A percentile compares a stretch with the other conserved stretches of the same genome.
Conservation (phyloP, 2,113 vertebrate species). For the Gnathonemus longibarbis region DNA sequence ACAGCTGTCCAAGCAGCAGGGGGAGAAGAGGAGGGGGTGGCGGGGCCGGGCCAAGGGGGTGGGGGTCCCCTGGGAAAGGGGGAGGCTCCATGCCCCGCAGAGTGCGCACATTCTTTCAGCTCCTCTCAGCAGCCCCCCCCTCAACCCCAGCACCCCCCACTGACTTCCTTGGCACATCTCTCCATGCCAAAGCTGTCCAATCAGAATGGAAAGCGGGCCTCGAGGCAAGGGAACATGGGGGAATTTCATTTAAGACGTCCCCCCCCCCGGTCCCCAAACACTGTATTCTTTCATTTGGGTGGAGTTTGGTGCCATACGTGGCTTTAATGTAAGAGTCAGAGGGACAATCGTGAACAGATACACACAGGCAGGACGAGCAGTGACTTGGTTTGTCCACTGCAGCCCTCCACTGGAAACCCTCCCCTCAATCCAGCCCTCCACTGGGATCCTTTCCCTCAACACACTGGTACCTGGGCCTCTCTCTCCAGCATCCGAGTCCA, state of each 20-base stretch:
- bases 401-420: neutral
- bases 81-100: conserved; percentile 24
- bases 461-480: neutral
- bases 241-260: neutral
- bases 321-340: neutral
- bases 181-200: conserved; percentile 3
- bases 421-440: neutral
- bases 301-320: neutral
- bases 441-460: neutral
- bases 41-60: conserved; percentile 29
- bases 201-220: neutral
- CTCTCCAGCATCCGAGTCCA: neutral
- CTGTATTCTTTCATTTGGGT: neutral
- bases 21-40: conserved; percentile 15
- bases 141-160: conserved; percentile 16
- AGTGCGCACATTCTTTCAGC: conserved; percentile 36
- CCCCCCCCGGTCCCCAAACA: neutral
- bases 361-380: neutral
- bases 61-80: conserved; percentile 43
- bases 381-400: neutral
- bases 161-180: conserved; percentile 32
- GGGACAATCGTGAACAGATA: neutral
- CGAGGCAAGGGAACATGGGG: neutral
- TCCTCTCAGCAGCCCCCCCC: conserved; percentile 16
- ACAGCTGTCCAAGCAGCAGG: conserved; percentile 84